Base-by-base conservation (phyloP, 2,888 invertebrate species). In the Netelia inedita region DNA sequence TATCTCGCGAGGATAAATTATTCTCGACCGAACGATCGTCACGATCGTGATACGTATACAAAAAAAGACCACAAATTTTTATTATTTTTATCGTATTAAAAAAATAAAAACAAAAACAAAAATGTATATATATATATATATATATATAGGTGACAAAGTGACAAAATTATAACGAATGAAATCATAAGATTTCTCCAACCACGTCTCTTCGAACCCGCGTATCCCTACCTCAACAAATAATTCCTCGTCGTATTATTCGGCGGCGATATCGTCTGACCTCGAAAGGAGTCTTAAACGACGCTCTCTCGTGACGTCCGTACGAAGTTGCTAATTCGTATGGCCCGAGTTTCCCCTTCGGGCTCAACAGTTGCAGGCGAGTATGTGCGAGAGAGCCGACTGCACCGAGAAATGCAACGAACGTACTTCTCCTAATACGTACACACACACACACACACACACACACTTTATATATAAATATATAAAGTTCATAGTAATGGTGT, bases 311-410 rank as follows among this genome's bases (percentile, higher is more conserved):
- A 83, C 85, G 83, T 82, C 69, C 61, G 79, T 75, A 82, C 83
- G 73, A 86, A 83, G 81, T 83, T 87, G 82, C 85, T 88, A 87
- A 89, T 88, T 87, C 85, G 78, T 86, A 61, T 82, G 82, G 79
- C 63, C 73, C 46, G 83, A 85, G 85, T 83, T 85, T 86, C 79
- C 69, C 79, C 61, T 76, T 78, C 57, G 68, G 65, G 55, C 79
- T 80, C 59, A 66, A 66, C 69, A 71, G 55, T 71, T 75, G 78
- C 63, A 46, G 63, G 35, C 68, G 41, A 10, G 43, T 46, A 46
- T 46, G 14, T 46, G 14, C 46, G 14, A 68, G 79, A 75, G 85
- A 79, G 85, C 82, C 85, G 82, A 85, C 79, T 85, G 85, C 85
- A 86, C 81, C 83, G 81, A 35, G 35, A 35, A 35, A 35, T 35